phyloP scores from a whole-genome alignment of 2,113 vertebrate species.

The Struthidea cinerea region DNA sequence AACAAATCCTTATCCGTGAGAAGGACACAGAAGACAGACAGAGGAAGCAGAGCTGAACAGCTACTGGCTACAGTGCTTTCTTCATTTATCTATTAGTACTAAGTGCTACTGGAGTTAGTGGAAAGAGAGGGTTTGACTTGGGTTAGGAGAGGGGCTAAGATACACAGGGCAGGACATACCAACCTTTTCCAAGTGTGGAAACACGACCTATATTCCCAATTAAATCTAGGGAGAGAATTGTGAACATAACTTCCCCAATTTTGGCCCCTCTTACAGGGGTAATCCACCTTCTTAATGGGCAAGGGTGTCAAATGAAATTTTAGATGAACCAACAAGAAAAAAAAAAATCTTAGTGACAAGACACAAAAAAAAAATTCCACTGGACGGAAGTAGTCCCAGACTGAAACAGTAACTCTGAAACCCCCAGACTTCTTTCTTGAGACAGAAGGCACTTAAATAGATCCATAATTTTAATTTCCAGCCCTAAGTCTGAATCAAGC shows the following conservation, averaged over 20 bases:
- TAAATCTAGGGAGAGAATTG: conserved; percentile 99
- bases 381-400: conserved; percentile 77
- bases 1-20: conserved; percentile 73
- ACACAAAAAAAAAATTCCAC: conserved; percentile 74
- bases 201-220: conserved; percentile 99
- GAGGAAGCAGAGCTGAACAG: conserved; percentile 77
- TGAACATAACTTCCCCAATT: conserved; percentile 94
- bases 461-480: conserved; percentile 75
- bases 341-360: conserved; percentile 75
- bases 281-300: conserved; percentile 87
- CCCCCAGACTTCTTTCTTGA: conserved; percentile 79
- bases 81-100: conserved; percentile 81
- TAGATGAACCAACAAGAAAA: conserved; percentile 82
- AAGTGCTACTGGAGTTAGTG: conserved; percentile 91
- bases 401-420: conserved; percentile 76
- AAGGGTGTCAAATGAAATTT: conserved; percentile 82
- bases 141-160: conserved; percentile 97
- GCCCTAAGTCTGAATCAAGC: conserved; percentile 71
- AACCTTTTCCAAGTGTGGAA: conserved; percentile 99
- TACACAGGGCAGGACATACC: conserved; percentile 99
- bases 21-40: conserved; percentile 79
- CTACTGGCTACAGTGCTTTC: conserved; percentile 78
- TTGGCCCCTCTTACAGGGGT: conserved; percentile 84
- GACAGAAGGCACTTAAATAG: conserved; percentile 71
- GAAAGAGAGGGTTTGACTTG: conserved; percentile 87